These are phyloP conservation scores for Ctena decussata DNA, from an alignment of 2,888 invertebrate genomes.

Conservation along the genomic window DNA sequence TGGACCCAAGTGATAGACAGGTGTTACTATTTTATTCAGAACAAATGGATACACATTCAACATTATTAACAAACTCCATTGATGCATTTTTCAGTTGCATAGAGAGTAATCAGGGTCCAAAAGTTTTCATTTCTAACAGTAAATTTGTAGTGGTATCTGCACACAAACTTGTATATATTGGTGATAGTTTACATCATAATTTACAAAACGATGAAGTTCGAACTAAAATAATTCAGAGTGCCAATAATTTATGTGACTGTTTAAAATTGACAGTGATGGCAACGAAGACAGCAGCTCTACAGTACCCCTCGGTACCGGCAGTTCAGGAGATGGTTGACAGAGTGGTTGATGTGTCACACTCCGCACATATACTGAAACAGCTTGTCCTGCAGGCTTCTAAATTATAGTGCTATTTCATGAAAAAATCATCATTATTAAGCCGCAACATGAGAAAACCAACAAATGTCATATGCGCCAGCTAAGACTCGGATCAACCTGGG, in stretches of 20 bases:
- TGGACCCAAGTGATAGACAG: conserved; percentile 93
- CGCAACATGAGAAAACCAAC: no score
- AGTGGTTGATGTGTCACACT: conserved; percentile 94
- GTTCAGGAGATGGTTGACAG: conserved; percentile 98
- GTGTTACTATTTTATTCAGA: conserved; percentile 95
- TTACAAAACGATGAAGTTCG: conserved; percentile 92
- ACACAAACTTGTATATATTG: conserved; percentile 97
- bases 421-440: neutral
- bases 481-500: no score
- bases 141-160: conserved; percentile 98
- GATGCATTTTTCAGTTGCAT: conserved; percentile 97
- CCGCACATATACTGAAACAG: conserved; percentile 93
- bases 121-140: conserved; percentile 96
- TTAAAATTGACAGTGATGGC: conserved; percentile 92
- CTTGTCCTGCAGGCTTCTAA: conserved; percentile 83
- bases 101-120: conserved; percentile 97
- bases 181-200: conserved; percentile 96
- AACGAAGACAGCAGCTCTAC: conserved; percentile 96
- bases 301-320: conserved; percentile 96
- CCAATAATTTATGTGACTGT: conserved; percentile 84
- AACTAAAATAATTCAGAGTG: conserved; percentile 87
- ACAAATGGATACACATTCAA: conserved; percentile 94
- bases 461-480: no score
- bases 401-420: conserved; percentile 32
- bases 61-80: conserved; percentile 93